phyloP scores from a whole-genome alignment of 2,797 vertebrate genomes.

The Coregonus ussuriensis region DNA sequence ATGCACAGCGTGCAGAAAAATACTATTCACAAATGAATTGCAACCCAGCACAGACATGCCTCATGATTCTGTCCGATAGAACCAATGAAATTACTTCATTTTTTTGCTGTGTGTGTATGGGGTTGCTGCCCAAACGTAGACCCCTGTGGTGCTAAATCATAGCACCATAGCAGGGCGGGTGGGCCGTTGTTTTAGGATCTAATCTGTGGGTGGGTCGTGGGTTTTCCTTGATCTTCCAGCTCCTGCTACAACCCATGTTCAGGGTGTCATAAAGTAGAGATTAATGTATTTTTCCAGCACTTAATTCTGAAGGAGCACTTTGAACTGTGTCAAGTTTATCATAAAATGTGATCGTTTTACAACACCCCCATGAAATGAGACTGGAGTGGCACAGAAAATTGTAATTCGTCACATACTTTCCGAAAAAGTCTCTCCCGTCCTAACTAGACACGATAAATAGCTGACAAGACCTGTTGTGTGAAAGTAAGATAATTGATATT shows the following conservation, averaged over 20 bases:
- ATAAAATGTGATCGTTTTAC: constrained; percentile 24
- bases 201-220: constrained; percentile 12
- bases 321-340: constrained; percentile 30
- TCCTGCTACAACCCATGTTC: constrained; percentile 33
- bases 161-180: not conserved
- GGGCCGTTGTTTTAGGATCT: not conserved
- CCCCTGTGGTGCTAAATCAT: constrained; percentile 10
- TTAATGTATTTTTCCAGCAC: constrained; percentile 31
- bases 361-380: constrained; percentile 31
- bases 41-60: not conserved
- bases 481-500: not conserved
- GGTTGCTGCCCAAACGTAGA: constrained; percentile 11
- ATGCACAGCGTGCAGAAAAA: not conserved
- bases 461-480: constrained; percentile 16
- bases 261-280: constrained; percentile 37
- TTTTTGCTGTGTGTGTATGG: not conserved
- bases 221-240: constrained; percentile 36
- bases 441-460: not conserved
- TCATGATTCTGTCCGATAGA: not conserved
- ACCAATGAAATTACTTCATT: not conserved
- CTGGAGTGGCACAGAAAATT: constrained; percentile 26
- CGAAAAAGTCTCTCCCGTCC: not conserved
- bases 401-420: constrained; percentile 22
- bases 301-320: constrained; percentile 19
- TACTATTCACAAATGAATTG: not conserved